Evolutionary conservation across 1,140 invertebrate species (phyloP).

Genomic region (Propsilocerus akamusi): DNA sequence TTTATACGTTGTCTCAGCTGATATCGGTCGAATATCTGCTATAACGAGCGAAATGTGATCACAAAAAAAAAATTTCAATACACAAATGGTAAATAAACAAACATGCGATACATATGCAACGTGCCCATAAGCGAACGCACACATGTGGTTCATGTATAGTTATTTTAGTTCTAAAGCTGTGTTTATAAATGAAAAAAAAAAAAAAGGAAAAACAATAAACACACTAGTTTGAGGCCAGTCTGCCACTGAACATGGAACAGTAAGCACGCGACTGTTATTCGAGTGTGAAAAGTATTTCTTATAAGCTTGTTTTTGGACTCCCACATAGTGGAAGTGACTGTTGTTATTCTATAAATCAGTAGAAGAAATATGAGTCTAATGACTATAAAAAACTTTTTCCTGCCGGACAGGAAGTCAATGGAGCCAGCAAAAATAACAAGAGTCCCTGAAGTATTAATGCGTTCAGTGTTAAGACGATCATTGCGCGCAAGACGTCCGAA

Average conservation of each 20-base stretch:
- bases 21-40: no score
- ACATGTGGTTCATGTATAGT: no score
- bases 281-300: not conserved
- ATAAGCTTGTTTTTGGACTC: not conserved
- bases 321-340: not conserved
- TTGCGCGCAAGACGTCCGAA: slow-evolving; percentile 47
- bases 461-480: slow-evolving; percentile 42
- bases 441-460: no score
- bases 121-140: no score
- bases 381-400: slow-evolving; percentile 44
- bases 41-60: no score
- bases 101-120: no score
- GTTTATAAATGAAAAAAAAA: no score
- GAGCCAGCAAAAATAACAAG: slow-evolving; percentile 28
- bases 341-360: no score
- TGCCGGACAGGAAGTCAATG: slow-evolving; percentile 38
- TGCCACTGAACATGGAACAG: not conserved
- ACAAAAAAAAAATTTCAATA: no score
- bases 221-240: not conserved
- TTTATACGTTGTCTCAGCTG: no score
- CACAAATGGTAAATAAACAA: no score
- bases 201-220: not conserved
- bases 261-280: not conserved
- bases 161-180: no score
- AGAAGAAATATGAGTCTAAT: slow-evolving; percentile 27